These are phyloP conservation scores for Plagiodera versicolora DNA, from an alignment of 2,888 invertebrate species.

Conservation along the genomic window DNA sequence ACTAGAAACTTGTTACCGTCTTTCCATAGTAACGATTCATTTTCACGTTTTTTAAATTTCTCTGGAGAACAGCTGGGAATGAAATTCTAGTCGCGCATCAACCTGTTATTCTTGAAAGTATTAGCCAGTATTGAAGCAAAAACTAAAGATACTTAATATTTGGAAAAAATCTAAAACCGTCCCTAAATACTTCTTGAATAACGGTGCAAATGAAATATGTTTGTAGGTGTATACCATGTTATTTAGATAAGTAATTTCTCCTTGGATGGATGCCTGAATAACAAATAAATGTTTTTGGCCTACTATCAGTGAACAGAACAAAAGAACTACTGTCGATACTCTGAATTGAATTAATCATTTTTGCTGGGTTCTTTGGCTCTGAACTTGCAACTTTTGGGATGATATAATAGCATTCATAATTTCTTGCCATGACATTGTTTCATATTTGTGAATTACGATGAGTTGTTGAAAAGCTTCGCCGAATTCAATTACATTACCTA, in stretches of 20 bases:
- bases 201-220: constrained; percentile 45
- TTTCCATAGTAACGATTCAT: not conserved
- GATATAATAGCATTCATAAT: constrained; percentile 23
- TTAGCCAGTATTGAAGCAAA: constrained; percentile 51
- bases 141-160: constrained; percentile 40
- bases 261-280: constrained; percentile 19
- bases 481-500: not conserved
- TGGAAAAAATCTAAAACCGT: constrained; percentile 50
- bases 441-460: constrained; percentile 9
- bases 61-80: constrained; percentile 43
- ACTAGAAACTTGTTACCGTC: constrained; percentile 17
- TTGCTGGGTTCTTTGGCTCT: not conserved
- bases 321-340: constrained; percentile 9
- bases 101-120: constrained; percentile 49
- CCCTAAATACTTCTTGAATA: constrained; percentile 48
- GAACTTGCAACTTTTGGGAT: constrained; percentile 15
- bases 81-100: constrained; percentile 52
- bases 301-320: constrained; percentile 14
- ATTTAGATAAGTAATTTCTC: constrained; percentile 38
- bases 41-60: not conserved
- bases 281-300: constrained; percentile 23
- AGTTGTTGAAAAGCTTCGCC: not conserved
- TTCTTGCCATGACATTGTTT: constrained; percentile 50
- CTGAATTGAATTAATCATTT: not conserved
- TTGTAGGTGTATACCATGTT: constrained; percentile 49